Evolutionary conservation across 2,888 invertebrate genomes (phyloP), one percentile per base, ranked within the genome.

Genomic region (Schizaphis graminum): DNA sequence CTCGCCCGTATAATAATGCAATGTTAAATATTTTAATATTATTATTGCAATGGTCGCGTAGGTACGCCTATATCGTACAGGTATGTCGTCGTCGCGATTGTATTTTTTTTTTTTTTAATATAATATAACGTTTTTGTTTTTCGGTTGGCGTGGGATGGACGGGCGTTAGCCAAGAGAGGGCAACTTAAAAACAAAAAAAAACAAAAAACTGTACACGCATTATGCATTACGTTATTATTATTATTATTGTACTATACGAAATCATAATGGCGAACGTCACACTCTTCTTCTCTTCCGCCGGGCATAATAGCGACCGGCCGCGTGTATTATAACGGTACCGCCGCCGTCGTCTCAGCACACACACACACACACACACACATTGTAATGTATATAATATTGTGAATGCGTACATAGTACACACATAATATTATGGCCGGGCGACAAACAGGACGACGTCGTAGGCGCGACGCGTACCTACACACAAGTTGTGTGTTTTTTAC

Each of bases 1-100:
- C 77, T 57, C 56, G 87, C 85, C 56, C 85, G n/a, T 86, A 86
- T 86, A 28, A 86, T 86, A 28, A 28, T n/a, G 47, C 57, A 47
- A 47, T 24, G 35, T 77, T 35, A 77, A 77, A 77, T 77, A 77
- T 77, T 77, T 77, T 35, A 77, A 77, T 77, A 77, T 77, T 35
- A 77, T 77, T 77, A 77, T 77, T 77, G 77, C 77, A 77, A 77
- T 35, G 35, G 77, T 77, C 35, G 21, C 77, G 77, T 77, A 77
- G 77, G 77, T 61, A 61, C 61, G 11, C 61, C 11, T 77, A 21
- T 21, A n/a, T 1, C n/a, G 5, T n/a, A 35, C 16, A 8, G 35
- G 77, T 77, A 77, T 35, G 35, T 77, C 77, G 77, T 77, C 77
- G 35, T 53, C 10, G 61, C 77, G 77, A 35, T 77, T 41, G 77